phyloP scores from a whole-genome alignment of 2,888 invertebrate species.

The Eilema depressum region DNA sequence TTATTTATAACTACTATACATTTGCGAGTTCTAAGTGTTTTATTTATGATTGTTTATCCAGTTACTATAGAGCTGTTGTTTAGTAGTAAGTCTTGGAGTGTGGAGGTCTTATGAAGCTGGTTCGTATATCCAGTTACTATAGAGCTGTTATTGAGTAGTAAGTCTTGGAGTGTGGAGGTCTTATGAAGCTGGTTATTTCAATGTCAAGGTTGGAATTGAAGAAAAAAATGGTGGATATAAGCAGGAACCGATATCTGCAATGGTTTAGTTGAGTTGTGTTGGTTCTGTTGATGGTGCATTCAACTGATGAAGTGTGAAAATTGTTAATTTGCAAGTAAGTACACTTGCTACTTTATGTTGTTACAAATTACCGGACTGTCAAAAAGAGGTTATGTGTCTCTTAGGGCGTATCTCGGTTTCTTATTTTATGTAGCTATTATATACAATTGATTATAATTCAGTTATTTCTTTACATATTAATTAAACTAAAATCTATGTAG shows the following conservation, averaged over 20 bases:
- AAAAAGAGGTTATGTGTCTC: no score
- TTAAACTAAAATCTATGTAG: no score
- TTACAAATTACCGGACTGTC: no score
- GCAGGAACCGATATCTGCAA: slow-evolving; percentile 52
- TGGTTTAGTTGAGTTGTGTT: slow-evolving; percentile 62
- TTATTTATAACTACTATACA: slow-evolving; percentile 21
- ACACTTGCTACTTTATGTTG: neutral
- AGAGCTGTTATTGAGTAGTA: slow-evolving; percentile 24
- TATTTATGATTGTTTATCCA: slow-evolving; percentile 25
- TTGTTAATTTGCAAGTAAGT: slow-evolving; percentile 16
- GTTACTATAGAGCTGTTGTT: slow-evolving; percentile 27
- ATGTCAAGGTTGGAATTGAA: slow-evolving; percentile 60
- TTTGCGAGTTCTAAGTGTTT: slow-evolving; percentile 27
- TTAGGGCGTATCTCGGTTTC: no score
- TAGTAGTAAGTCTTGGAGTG: slow-evolving; percentile 20
- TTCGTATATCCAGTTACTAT: slow-evolving; percentile 24
- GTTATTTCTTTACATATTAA: no score
- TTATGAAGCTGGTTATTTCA: slow-evolving; percentile 48
- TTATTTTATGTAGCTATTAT: no score
- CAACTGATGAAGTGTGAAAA: slow-evolving; percentile 32
- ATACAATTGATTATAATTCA: no score
- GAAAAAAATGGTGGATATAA: slow-evolving; percentile 64
- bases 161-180: slow-evolving; percentile 31
- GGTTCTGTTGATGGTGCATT: slow-evolving; percentile 54
- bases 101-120: slow-evolving; percentile 40